Percentiles rank a stretch among this genome's conserved stretches.
Evolutionary conservation across 2,113 vertebrate genomes (phyloP).

Genomic region (Phyllopteryx taeniolatus): DNA sequence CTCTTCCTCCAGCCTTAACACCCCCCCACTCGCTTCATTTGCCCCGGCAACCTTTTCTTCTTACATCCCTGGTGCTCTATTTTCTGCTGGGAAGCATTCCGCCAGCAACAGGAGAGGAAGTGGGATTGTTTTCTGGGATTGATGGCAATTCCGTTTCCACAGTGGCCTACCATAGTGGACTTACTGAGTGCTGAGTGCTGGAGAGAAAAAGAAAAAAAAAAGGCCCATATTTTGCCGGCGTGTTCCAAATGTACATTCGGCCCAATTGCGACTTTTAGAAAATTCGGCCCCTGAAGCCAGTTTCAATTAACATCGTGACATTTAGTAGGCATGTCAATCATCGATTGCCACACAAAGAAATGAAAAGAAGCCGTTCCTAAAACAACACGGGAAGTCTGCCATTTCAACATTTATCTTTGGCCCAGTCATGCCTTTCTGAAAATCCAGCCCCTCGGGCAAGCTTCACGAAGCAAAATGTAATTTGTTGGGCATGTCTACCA

Average conservation of each 20-base stretch:
- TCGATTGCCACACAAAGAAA: too few relatives aligned
- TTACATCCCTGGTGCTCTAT: conserved; percentile 74
- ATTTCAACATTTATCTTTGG: too few relatives aligned
- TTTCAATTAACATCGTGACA: too few relatives aligned
- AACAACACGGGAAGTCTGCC: too few relatives aligned
- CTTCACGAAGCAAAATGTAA: too few relatives aligned
- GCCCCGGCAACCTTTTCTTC: conserved; percentile 70
- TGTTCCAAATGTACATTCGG: too few relatives aligned
- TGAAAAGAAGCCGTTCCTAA: too few relatives aligned
- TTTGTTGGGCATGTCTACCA: too few relatives aligned
- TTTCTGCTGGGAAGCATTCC: conserved; percentile 84
- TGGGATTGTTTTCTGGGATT: conserved; percentile 93
- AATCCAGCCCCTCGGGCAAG: too few relatives aligned
- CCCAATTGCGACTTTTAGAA: neutral
- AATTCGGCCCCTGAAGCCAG: too few relatives aligned
- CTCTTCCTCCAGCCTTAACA: conserved; percentile 41
- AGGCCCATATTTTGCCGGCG: neutral
- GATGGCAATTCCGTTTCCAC: conserved; percentile 69
- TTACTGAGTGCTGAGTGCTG: neutral
- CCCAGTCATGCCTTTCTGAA: too few relatives aligned
- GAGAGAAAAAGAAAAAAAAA: neutral
- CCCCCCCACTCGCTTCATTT: conserved; percentile 36
- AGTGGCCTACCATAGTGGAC: conserved; percentile 25
- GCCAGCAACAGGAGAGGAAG: conserved; percentile 83
- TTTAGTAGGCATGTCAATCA: too few relatives aligned